Evolutionary conservation across 2,113 vertebrate genomes (phyloP).

Genomic region (Hippocampus guttulatus): DNA sequence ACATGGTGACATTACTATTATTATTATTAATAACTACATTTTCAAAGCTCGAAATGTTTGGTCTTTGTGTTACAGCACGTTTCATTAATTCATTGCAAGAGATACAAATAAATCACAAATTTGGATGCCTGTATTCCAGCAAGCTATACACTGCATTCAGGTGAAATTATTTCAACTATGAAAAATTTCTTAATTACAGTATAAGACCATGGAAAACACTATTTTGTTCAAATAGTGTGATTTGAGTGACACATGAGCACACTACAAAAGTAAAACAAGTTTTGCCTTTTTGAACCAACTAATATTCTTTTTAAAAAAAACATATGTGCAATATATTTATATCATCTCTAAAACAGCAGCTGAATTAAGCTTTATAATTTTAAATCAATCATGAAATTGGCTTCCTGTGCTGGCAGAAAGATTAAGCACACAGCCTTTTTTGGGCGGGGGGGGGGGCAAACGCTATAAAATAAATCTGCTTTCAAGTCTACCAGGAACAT

Average conservation of each 20-base stretch:
- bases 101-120: constrained; percentile 7
- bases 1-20: constrained; percentile 1
- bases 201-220: neutral
- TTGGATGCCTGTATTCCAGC: constrained; percentile 16
- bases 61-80: constrained; percentile 31
- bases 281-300: constrained; percentile 1
- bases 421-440: neutral
- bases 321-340: constrained; percentile 21
- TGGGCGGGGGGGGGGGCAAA: neutral
- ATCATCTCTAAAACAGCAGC: neutral
- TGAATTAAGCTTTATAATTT: neutral
- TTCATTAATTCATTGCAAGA: neutral
- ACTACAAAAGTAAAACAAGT: constrained; percentile 44
- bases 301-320: constrained; percentile 1
- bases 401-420: neutral
- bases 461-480: neutral
- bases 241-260: neutral
- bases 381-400: neutral
- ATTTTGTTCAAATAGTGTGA: constrained; percentile 4
- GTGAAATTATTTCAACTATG: constrained; percentile 4
- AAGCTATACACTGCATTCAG: constrained; percentile 7
- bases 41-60: constrained; percentile 16
- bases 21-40: constrained; percentile 25
- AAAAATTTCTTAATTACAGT: constrained; percentile 3
- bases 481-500: constrained; percentile 38